Evolutionary conservation across 2,888 invertebrate genomes (phyloP).

Genomic region (Spisula solida): DNA sequence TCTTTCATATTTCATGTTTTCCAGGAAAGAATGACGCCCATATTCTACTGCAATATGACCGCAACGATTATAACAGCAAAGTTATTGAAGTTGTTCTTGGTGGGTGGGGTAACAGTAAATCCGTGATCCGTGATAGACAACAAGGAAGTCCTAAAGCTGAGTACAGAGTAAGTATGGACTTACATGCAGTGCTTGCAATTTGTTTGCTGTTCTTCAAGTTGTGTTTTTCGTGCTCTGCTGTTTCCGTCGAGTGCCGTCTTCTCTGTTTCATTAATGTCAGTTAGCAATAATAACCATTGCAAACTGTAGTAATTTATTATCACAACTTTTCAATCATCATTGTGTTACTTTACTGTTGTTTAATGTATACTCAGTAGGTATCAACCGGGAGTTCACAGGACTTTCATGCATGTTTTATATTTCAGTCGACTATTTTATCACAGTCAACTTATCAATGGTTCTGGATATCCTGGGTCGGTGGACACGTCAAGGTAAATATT

Average conservation of each 20-base stretch:
- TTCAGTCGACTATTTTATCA: slow-evolving; percentile 33
- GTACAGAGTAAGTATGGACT: background rate
- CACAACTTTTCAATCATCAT: too few relatives aligned
- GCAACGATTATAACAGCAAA: slow-evolving; percentile 39
- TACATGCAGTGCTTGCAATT: too few relatives aligned
- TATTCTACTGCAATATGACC: slow-evolving; percentile 44
- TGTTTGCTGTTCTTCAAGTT: too few relatives aligned
- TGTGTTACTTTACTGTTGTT: too few relatives aligned
- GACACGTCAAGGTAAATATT: slow-evolving; percentile 21
- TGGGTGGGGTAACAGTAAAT: slow-evolving; percentile 57
- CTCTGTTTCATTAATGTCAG: too few relatives aligned
- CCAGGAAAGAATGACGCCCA: slow-evolving; percentile 53
- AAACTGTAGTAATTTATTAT: too few relatives aligned
- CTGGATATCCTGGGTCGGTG: slow-evolving; percentile 46
- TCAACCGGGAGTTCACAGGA: too few relatives aligned
- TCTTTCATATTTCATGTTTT: background rate
- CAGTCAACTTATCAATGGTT: slow-evolving; percentile 33
- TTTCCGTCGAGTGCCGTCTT: too few relatives aligned
- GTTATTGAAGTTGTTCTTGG: slow-evolving; percentile 60
- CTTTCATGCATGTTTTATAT: slow-evolving; percentile 6
- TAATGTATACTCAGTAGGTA: too few relatives aligned
- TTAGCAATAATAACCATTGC: too few relatives aligned
- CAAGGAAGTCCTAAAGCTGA: slow-evolving; percentile 27
- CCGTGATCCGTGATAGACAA: slow-evolving; percentile 52
- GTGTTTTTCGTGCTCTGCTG: too few relatives aligned